These are phyloP conservation scores for Climacteris rufus DNA, from an alignment of 2,113 vertebrate species.

Conservation along the genomic window DNA sequence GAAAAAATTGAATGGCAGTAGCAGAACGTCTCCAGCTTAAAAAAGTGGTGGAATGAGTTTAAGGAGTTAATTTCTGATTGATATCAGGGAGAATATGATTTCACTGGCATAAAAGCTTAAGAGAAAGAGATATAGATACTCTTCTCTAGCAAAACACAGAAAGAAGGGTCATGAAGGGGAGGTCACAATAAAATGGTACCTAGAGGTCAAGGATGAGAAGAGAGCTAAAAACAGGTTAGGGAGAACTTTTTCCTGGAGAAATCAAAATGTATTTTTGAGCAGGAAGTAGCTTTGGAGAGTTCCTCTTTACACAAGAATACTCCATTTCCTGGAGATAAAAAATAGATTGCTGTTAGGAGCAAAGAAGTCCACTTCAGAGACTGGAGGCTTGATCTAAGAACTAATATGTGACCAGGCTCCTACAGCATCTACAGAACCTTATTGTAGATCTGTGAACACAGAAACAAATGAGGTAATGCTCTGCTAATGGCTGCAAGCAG, in stretches of 20 bases:
- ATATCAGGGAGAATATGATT: neutral
- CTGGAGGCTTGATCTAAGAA: neutral
- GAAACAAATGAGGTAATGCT: neutral
- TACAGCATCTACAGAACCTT: neutral
- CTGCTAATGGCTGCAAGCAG: neutral
- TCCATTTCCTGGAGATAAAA: conserved; percentile 45
- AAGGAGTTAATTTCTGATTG: neutral
- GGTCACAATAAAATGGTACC: neutral
- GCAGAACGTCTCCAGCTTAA: neutral
- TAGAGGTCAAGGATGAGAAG: conserved; percentile 47
- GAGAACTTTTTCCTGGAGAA: conserved; percentile 32
- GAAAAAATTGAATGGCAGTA: neutral
- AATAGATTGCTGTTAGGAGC: neutral
- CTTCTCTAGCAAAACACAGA: neutral
- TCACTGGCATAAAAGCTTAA: neutral
- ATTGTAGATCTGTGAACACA: neutral
- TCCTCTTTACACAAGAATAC: conserved; percentile 45
- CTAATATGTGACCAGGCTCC: neutral
- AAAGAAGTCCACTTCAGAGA: conserved; percentile 1
- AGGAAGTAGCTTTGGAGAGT: conserved; percentile 54
- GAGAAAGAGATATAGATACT: neutral
- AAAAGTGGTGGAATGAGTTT: neutral
- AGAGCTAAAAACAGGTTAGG: conserved; percentile 21
- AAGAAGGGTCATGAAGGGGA: neutral
- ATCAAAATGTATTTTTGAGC: conserved; percentile 39